Evolutionary conservation across 2,888 invertebrate species (phyloP).

Genomic region (Thymelicus lineola): DNA sequence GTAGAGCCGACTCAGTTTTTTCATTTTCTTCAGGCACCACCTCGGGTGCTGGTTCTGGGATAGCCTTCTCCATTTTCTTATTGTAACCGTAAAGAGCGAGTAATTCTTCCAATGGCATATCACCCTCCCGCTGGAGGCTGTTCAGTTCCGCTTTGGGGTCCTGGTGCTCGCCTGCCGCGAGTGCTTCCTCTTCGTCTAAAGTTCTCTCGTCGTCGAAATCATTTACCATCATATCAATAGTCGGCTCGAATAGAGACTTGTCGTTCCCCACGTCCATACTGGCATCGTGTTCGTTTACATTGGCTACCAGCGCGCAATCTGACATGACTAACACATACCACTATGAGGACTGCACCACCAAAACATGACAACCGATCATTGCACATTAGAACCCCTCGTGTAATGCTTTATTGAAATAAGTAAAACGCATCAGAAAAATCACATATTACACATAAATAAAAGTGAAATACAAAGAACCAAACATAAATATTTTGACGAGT

Average conservation of each 20-base stretch:
- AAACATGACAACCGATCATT: slow-evolving; percentile 60
- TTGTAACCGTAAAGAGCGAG: slow-evolving; percentile 95
- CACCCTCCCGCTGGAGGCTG: slow-evolving; percentile 95
- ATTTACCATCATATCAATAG: slow-evolving; percentile 98
- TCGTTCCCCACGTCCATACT: slow-evolving; percentile 84
- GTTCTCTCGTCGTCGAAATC: slow-evolving; percentile 99
- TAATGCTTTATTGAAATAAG: slow-evolving; percentile 54
- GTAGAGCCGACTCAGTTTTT: slow-evolving; percentile 79
- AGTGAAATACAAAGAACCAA: slow-evolving; percentile 64
- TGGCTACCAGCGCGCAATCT: slow-evolving; percentile 83
- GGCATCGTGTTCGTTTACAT: slow-evolving; percentile 83
- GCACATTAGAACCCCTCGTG: slow-evolving; percentile 44
- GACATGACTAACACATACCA: slow-evolving; percentile 78
- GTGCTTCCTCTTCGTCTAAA: slow-evolving; percentile 97
- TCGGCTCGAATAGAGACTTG: slow-evolving; percentile 93
- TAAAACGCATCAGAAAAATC: slow-evolving; percentile 61
- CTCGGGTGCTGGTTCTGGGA: slow-evolving; percentile 64
- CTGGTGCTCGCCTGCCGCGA: slow-evolving; percentile 93
- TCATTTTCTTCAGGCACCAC: slow-evolving; percentile 70
- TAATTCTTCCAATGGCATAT: slow-evolving; percentile 97
- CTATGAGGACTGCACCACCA: slow-evolving; percentile 63
- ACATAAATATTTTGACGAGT: slow-evolving; percentile 81
- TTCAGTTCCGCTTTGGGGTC: slow-evolving; percentile 95
- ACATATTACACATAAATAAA: slow-evolving; percentile 58
- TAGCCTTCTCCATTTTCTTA: slow-evolving; percentile 74